Percentiles rank a stretch among this genome's conserved stretches.
These are phyloP conservation scores for Ectobius pallidus DNA, from an alignment of 2,888 invertebrate genomes.

Conservation along the genomic window DNA sequence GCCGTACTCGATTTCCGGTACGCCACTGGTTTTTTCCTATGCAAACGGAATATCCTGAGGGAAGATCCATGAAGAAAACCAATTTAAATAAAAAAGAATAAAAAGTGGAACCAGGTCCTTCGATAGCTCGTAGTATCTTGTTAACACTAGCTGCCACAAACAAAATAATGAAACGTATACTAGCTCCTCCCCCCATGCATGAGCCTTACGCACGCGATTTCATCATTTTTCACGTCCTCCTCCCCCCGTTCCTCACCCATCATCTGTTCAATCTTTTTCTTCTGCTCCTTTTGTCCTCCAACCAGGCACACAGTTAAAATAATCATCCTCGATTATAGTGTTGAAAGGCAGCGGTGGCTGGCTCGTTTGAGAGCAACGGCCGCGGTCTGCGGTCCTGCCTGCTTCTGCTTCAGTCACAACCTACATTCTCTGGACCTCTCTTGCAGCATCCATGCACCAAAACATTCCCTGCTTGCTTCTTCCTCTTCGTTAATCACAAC, in stretches of 20 bases:
- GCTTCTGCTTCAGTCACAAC: neutral
- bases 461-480: too few relatives aligned
- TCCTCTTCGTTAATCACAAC: too few relatives aligned
- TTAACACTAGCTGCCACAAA: constrained; percentile 29
- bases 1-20: too few relatives aligned
- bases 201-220: constrained; percentile 28
- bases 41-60: constrained; percentile 1
- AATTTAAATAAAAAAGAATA: neutral
- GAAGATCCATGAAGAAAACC: constrained; percentile 3
- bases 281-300: constrained; percentile 26
- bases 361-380: constrained; percentile 25
- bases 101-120: constrained; percentile 11
- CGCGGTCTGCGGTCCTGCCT: neutral
- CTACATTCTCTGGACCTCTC: neutral
- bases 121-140: constrained; percentile 23
- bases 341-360: constrained; percentile 35
- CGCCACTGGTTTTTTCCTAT: too few relatives aligned
- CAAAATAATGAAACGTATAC: constrained; percentile 29
- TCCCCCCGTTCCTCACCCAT: neutral
- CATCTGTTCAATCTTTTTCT: neutral
- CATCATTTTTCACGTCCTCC: constrained; percentile 26
- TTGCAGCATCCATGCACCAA: too few relatives aligned
- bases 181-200: constrained; percentile 27
- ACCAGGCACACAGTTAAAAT: constrained; percentile 31
- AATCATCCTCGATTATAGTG: constrained; percentile 36